Percentiles rank a stretch among this genome's conserved stretches.
Evolutionary conservation across 2,888 invertebrate species (phyloP).

Genomic region (Athalia rosae): DNA sequence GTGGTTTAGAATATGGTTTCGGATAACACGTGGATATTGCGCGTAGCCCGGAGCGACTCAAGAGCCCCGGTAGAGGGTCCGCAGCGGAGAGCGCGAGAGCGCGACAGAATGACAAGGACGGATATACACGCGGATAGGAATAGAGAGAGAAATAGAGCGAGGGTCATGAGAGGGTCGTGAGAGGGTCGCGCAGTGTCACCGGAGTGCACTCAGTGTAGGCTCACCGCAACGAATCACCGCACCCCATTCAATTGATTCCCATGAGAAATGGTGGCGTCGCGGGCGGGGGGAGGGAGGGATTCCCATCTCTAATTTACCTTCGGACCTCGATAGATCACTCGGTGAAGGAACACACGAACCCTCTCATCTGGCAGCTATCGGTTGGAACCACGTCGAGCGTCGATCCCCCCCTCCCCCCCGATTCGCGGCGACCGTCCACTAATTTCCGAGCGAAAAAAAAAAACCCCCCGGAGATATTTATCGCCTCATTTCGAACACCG

Average conservation of each 20-base stretch:
- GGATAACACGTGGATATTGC: conserved; percentile 33
- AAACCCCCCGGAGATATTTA: conserved; percentile 29
- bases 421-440: conserved; percentile 47
- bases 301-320: conserved; percentile 54
- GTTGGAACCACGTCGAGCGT: not conserved
- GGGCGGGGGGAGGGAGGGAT: conserved; percentile 42
- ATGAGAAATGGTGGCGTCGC: conserved; percentile 13
- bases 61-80: conserved; percentile 27
- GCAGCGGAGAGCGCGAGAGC: conserved; percentile 15
- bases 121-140: not conserved
- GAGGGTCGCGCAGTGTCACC: conserved; percentile 40
- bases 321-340: conserved; percentile 52
- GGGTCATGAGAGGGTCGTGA: conserved; percentile 36
- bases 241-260: conserved; percentile 44
- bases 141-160: conserved; percentile 18
- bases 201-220: conserved; percentile 41
- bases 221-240: conserved; percentile 42
- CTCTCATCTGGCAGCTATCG: conserved; percentile 30
- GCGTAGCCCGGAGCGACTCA: conserved; percentile 7
- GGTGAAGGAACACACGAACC: conserved; percentile 42
- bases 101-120: conserved; percentile 14
- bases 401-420: conserved; percentile 33
- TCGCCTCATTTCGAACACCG: conserved; percentile 4
- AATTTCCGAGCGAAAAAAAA: conserved; percentile 40
- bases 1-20: conserved; percentile 46